Conservation (phyloP, 2,888 invertebrate genomes). For the Cynaeus angustus region DNA sequence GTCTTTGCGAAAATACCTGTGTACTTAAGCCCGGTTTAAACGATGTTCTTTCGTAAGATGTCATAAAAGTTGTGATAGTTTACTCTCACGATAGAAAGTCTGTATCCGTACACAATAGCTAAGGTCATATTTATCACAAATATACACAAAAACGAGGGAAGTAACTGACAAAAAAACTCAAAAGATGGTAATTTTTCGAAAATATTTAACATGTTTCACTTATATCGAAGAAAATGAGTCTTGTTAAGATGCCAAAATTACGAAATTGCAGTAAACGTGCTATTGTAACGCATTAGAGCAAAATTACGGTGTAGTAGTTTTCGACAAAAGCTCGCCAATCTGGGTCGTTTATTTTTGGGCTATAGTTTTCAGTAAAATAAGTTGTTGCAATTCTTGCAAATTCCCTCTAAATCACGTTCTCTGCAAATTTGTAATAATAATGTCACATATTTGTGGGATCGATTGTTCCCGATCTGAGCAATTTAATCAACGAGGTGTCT, state of each 20-base stretch:
- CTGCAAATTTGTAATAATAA: background rate
- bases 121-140: background rate
- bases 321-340: constrained; percentile 16
- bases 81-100: constrained; percentile 1
- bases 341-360: constrained; percentile 13
- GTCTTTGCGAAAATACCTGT: constrained; percentile 41
- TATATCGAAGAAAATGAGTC: no score
- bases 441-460: background rate
- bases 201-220: no score
- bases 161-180: no score
- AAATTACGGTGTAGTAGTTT: constrained; percentile 7
- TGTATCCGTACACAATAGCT: constrained; percentile 4
- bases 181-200: no score
- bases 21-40: constrained; percentile 17
- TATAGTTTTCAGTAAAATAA: background rate
- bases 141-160: background rate
- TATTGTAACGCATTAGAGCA: no score
- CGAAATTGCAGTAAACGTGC: no score
- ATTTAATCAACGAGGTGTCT: no score
- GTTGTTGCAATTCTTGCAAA: background rate
- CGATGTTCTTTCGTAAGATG: background rate
- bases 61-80: background rate
- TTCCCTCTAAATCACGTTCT: constrained; percentile 25
- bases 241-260: no score
- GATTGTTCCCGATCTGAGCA: no score